Conservation (phyloP, 2,113 vertebrate species). For the Telmatochromis brachygnathus region DNA sequence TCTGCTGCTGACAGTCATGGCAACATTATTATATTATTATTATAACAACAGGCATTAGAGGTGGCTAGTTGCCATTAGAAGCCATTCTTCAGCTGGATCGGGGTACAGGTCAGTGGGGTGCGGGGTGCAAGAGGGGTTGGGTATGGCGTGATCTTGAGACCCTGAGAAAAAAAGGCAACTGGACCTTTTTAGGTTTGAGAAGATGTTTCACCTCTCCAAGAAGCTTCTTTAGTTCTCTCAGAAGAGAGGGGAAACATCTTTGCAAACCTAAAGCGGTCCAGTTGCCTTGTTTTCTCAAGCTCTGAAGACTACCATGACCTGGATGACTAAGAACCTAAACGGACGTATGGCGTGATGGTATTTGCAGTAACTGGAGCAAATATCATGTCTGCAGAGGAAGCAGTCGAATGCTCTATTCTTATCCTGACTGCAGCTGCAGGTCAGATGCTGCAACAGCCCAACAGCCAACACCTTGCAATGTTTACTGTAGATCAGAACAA, state of each 20-base stretch:
- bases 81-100: constrained; percentile 57
- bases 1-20: background rate
- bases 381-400: constrained; percentile 51
- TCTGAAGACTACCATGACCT: background rate
- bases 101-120: constrained; percentile 43
- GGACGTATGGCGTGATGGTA: constrained; percentile 30
- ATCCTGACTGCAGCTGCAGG: background rate
- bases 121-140: background rate
- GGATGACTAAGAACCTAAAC: background rate
- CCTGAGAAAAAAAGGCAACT: background rate
- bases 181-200: background rate
- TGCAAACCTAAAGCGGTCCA: background rate
- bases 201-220: background rate
- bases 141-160: background rate
- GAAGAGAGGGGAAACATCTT: background rate
- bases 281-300: background rate
- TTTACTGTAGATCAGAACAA: background rate
- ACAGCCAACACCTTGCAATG: background rate
- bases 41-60: constrained; percentile 40
- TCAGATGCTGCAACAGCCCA: background rate
- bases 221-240: background rate
- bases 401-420: constrained; percentile 3
- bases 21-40: background rate
- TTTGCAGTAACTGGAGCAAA: constrained; percentile 58
- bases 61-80: constrained; percentile 42